Base-by-base conservation (phyloP, 2,888 invertebrate species). In the Pandemis corylana region DNA sequence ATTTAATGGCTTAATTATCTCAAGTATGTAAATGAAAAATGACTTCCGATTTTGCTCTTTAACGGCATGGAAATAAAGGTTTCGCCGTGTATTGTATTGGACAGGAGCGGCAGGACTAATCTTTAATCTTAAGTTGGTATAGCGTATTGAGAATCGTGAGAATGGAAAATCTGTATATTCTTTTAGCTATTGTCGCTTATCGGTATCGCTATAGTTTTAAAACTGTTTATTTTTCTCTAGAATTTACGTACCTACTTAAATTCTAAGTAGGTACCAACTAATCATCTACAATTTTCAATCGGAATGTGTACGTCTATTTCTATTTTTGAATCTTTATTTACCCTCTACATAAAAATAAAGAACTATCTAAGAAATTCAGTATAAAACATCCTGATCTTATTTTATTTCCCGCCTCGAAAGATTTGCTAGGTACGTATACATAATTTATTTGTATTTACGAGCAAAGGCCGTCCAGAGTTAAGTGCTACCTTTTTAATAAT, bases 401-500 rank as follows among this genome's bases (percentile, higher is more conserved):
- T 71, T 69, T 67, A 75, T 71, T 71, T 75, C 67, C 62, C 67
- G 41, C 42, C 71, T 66, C 61, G 62, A 65, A 74, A 71, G 75
- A 75, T 75, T 75, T 71, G 75, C 71, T 56, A 61, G 36, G 69
- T 70, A 70, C 66, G 53, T 70, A 53, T 75, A 67, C 75, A 75
- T 75, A 75, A 63, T 75, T 75, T 75, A 75, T 75, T 67, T 63
- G 67, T 83, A 83, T 84, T 82, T 81, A 81, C 80, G 80, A 77
- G 76, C 77, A 78, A 79, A 82, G 81, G 77, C 78, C 82, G 78
- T 77, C 81, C 80, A 79, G 81, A 86, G 85, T 89, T 90, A 89
- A 93, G 93, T 92, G 93, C 92, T 90, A 89, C 91, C 92, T 91
- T 90, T 92, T 94, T 92, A 93, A 93, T 93, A 89, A 93, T 94